phyloP scores from a whole-genome alignment of 2,113 vertebrate species.

The Dipodomys merriami region DNA sequence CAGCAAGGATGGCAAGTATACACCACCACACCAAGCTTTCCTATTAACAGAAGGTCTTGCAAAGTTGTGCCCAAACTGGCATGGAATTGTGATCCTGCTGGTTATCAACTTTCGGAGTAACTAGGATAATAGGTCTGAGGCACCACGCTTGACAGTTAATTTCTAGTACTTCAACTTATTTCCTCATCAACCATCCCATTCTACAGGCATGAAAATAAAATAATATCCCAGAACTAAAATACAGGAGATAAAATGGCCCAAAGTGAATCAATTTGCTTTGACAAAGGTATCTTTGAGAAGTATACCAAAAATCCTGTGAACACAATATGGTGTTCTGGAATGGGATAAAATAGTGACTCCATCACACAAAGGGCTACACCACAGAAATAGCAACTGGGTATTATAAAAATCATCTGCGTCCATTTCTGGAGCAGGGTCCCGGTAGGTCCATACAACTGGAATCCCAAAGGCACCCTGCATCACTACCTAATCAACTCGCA shows the following conservation, averaged over 20 bases:
- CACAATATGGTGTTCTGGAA: conserved; percentile 2
- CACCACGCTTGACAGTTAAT: not conserved
- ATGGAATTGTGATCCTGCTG: no score
- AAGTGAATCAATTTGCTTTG: not conserved
- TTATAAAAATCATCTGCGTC: not conserved
- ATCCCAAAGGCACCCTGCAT: conserved; percentile 37
- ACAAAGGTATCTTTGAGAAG: conserved; percentile 34
- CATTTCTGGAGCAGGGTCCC: conserved; percentile 19
- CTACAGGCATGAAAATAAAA: not conserved
- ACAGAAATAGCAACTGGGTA: conserved; percentile 43
- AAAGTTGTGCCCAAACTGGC: no score
- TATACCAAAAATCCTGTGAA: not conserved
- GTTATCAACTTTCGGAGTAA: no score
- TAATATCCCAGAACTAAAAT: not conserved
- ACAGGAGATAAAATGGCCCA: not conserved
- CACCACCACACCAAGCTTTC: no score
- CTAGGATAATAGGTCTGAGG: no score
- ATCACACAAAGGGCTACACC: not conserved
- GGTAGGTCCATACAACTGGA: not conserved
- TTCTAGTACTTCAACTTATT: conserved; percentile 26
- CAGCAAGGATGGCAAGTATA: no score
- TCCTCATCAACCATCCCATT: conserved; percentile 25
- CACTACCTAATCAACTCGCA: conserved; percentile 67
- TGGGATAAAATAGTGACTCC: conserved; percentile 26
- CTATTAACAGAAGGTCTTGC: no score